Evolutionary conservation across 2,888 invertebrate genomes (phyloP), one percentile per base, ranked within the genome.

Genomic region (Tetragonisca angustula): DNA sequence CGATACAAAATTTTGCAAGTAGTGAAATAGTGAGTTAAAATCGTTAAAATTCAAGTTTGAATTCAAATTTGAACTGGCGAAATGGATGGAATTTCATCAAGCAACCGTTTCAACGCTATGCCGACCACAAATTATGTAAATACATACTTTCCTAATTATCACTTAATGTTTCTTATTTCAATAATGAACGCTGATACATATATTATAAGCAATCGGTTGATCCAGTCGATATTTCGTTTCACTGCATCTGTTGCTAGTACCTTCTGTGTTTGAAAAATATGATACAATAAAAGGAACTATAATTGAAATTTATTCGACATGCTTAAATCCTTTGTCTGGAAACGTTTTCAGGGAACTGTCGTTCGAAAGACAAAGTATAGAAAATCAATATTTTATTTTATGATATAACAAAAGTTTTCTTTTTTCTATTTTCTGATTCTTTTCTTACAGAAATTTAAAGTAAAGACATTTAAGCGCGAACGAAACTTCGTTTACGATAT

Each of bases 171-270:
- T 43, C 43, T 43, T 43, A 43, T 43, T 43, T 43, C 43, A 9
- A 43, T 43, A 43, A 43, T 2, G 43, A 43, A 43, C 43, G 1
- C 43, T 9, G 43, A 2, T 43, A 43, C 43, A 43, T 43, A 43
- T 43, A 2, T 84, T 64, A 81, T 89, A 77, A 84, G 86, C 84
- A 87, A 82, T 77, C 62, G 79, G 13, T 6, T 32, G 50, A 32
- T 62, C 65, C 4, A 52, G 76, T n/a, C 52, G 49, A 84, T 87
- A 75, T 67, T 32, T 76, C 56, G 21, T 79, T 75, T 74, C 24
- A 77, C 72, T 84, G 67, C 32, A 67, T 62, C n/a, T 67, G 50
- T 73, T 36, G 13, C 27, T 43, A 19, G 13, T 27, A 69, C 17
- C 54, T 56, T 62, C 21, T 64, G 50, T 50, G 54, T 72, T 80